These are phyloP conservation scores for Eonycteris spelaea DNA, from an alignment of 2,113 vertebrate genomes.

Conservation along the genomic window DNA sequence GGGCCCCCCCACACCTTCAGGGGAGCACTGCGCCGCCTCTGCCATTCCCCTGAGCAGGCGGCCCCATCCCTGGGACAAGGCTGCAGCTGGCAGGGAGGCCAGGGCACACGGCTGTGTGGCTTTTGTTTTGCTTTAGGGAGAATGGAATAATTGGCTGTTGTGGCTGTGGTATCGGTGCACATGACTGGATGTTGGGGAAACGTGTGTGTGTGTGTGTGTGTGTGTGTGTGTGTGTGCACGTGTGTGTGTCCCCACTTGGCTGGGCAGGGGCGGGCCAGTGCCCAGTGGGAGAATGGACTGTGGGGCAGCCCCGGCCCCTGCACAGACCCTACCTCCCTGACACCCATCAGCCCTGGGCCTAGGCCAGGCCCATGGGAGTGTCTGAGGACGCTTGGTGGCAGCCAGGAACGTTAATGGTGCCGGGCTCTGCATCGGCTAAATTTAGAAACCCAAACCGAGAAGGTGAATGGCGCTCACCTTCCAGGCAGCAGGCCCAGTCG, in stretches of 20 bases:
- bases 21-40: neutral
- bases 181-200: slow-evolving; percentile 56
- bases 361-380: slow-evolving; percentile 35
- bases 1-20: neutral
- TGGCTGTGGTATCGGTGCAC: slow-evolving; percentile 26
- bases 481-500: neutral
- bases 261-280: neutral
- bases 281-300: neutral
- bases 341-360: neutral
- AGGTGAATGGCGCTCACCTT: slow-evolving; percentile 78
- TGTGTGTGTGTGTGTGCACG: neutral
- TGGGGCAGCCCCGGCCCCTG: neutral
- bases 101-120: neutral
- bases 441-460: slow-evolving; percentile 77
- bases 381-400: slow-evolving; percentile 34
- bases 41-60: neutral
- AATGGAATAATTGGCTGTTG: slow-evolving; percentile 67
- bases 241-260: neutral
- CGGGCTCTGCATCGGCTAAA: slow-evolving; percentile 65
- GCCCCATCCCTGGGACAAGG: neutral
- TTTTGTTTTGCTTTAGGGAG: slow-evolving; percentile 57
- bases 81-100: neutral
- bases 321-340: neutral
- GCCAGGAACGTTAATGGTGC: slow-evolving; percentile 73
- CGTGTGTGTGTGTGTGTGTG: neutral